These are phyloP conservation scores for Agrilus planipennis DNA, from an alignment of 1,140 invertebrate species.

Conservation along the genomic window DNA sequence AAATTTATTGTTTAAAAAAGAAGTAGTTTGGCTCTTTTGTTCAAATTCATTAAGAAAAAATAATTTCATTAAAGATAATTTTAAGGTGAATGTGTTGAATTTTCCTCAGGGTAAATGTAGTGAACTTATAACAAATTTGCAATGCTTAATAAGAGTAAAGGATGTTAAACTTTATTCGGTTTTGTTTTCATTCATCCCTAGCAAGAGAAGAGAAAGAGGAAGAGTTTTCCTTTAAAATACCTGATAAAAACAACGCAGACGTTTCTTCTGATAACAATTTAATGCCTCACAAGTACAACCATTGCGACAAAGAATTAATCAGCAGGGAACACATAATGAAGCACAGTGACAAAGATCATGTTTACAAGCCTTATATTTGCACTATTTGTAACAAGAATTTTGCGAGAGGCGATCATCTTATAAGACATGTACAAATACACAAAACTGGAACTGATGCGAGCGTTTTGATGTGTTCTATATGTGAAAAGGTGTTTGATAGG, in stretches of 20 bases:
- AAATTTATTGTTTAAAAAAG: too few relatives aligned
- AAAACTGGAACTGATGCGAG: conserved; percentile 10
- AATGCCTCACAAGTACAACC: conserved; percentile 29
- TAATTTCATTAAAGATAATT: too few relatives aligned
- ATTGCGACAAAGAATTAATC: conserved; percentile 31
- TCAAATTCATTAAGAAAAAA: too few relatives aligned
- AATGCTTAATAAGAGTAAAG: too few relatives aligned
- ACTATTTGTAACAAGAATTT: conserved; percentile 41
- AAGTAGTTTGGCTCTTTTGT: too few relatives aligned
- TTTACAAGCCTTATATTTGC: conserved; percentile 50
- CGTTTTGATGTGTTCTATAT: conserved; percentile 31
- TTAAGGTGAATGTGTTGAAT: too few relatives aligned
- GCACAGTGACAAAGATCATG: conserved; percentile 49
- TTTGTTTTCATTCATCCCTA: too few relatives aligned
- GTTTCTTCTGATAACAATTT: conserved; percentile 28
- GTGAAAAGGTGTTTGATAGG: conserved; percentile 27
- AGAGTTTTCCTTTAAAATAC: too few relatives aligned
- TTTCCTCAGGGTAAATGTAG: too few relatives aligned
- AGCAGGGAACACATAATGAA: conserved; percentile 36
- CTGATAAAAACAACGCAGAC: conserved; percentile 31
- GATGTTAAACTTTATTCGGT: too few relatives aligned
- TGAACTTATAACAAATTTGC: too few relatives aligned
- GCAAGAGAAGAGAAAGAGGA: too few relatives aligned
- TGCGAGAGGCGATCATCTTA: conserved; percentile 30
- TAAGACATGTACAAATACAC: conserved; percentile 36